Evolutionary conservation across 1,140 invertebrate genomes (phyloP), one percentile per base, ranked within the genome.

Genomic region (Lepidurus apus): DNA sequence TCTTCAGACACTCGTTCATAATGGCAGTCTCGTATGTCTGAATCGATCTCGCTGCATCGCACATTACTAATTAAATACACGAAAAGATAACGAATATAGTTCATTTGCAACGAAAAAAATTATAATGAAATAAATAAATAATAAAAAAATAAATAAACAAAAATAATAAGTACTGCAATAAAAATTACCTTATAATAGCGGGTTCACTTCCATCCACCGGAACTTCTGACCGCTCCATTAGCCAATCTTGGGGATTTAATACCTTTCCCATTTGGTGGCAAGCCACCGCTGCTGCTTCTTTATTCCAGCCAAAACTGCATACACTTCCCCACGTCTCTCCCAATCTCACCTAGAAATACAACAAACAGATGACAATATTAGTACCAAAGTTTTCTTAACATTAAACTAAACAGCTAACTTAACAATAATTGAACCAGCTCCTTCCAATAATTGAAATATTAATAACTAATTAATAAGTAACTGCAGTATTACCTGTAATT

Each of bases 291-390:
- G 98, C 96, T 82, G 96, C 92, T 74, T 91, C 87, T n/a, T 95
- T 91, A 74, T 91, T 97, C 96, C 97, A 99, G 42, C 92, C 93
- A 84, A 98, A 94, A 86, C 95, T 95, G 83, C 98, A 99, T 6
- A 99, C 94, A 0, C 96, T 98, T 74, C 97, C 97, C 97, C 98
- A 99, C 85, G 91, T 91, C 89, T 65, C 53, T 80, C 92, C 90
- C 8, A 98, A 87, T 81, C 91, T 88, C 0, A 93, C 88, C 86
- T 93, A 86, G 11, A 88, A 82, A 43, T 85, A 42, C 45, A 75
- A 45, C 44, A 80, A 45, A 65, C 17, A 65, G 1, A 21, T 65
- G 34, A 34, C 3, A 34, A 34, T 34, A 3, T 0, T 4, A 34
- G 34, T 34, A 34, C 3, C 34, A 0, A 4, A 4, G 34, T 34